Evolutionary conservation across 2,797 vertebrate species (phyloP).

Genomic region (Propithecus deckenii): DNA sequence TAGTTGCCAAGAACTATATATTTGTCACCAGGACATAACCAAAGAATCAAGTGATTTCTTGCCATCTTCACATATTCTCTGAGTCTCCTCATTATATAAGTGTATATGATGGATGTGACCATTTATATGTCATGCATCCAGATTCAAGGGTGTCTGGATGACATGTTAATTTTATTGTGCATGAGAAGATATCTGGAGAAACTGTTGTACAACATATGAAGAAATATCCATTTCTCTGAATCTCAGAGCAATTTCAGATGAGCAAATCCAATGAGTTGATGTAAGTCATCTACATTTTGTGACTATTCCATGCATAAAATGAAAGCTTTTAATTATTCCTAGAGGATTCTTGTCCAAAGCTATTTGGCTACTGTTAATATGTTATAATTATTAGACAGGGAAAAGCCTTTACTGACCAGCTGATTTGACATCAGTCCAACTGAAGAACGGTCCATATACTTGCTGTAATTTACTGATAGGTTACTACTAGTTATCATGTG

Average conservation of each 20-base stretch:
- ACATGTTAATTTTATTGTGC: background rate
- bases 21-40: constrained; percentile 68
- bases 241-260: background rate
- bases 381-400: background rate
- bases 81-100: background rate
- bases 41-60: constrained; percentile 60
- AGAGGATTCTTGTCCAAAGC: background rate
- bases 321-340: background rate
- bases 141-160: background rate
- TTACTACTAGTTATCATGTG: background rate
- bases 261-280: background rate
- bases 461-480: background rate
- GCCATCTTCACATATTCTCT: background rate
- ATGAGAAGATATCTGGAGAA: constrained; percentile 37
- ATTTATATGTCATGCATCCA: background rate
- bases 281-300: background rate
- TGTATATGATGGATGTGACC: background rate
- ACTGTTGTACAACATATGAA: background rate
- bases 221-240: background rate
- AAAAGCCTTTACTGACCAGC: background rate
- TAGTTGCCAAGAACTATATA: constrained; percentile 62
- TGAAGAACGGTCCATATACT: background rate
- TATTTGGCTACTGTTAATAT: background rate
- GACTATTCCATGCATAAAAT: background rate
- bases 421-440: background rate